phyloP scores from a whole-genome alignment of 1,140 invertebrate genomes.

The Drosophila athabasca region DNA sequence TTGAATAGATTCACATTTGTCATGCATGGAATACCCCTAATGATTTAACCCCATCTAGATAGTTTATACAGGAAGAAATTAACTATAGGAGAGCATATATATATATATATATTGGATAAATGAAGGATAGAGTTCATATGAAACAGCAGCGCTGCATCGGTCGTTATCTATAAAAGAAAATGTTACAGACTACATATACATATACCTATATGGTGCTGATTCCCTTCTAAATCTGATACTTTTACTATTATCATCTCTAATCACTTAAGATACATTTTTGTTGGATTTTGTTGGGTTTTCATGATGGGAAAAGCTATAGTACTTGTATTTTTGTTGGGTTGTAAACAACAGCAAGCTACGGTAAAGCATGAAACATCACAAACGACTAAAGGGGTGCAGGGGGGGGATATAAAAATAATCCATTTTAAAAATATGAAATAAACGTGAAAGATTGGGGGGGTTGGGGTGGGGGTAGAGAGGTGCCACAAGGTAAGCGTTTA shows the following conservation, averaged over 20 bases:
- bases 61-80: too few species aligned
- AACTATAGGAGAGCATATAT: conserved; percentile 13
- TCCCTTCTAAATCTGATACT: not conserved
- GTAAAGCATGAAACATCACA: conserved; percentile 2
- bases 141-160: conserved; percentile 41
- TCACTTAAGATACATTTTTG: too few species aligned
- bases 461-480: conserved; percentile 11
- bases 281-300: too few species aligned
- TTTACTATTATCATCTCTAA: too few species aligned
- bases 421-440: not conserved
- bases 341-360: conserved; percentile 1
- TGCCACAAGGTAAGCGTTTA: conserved; percentile 52
- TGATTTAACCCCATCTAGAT: too few species aligned
- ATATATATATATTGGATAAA: conserved; percentile 1
- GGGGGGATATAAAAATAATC: conserved; percentile 20
- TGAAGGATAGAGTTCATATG: conserved; percentile 4
- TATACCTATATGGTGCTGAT: not conserved
- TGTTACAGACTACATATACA: not conserved
- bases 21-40: too few species aligned
- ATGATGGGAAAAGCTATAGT: too few species aligned
- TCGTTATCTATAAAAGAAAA: conserved; percentile 9
- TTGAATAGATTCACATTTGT: not conserved
- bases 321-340: too few species aligned
- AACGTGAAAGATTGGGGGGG: too few species aligned
- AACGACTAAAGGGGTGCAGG: conserved; percentile 7